phyloP scores from a whole-genome alignment of 2,113 vertebrate species.

The Bufo bufo region DNA sequence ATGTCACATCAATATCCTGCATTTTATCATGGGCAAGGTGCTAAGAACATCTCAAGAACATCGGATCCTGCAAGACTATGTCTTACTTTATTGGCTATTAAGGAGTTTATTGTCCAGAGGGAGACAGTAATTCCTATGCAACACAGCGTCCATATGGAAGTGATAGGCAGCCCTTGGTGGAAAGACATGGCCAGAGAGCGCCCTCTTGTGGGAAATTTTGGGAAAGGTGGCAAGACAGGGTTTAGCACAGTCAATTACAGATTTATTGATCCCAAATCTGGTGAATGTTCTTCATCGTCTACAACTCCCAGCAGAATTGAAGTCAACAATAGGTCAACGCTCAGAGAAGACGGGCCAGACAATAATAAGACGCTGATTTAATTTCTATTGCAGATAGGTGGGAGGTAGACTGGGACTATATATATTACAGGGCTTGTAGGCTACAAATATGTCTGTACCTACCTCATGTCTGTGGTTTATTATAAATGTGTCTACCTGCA shows the following conservation, averaged over 20 bases:
- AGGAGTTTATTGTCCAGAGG: neutral
- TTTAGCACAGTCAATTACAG: neutral
- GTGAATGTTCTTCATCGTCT: neutral
- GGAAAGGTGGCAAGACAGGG: neutral
- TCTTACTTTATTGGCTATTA: conserved; percentile 25
- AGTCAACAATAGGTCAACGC: no score
- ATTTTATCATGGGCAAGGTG: conserved; percentile 10
- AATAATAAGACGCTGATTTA: no score
- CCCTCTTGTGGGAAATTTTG: conserved; percentile 2
- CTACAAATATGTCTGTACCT: no score
- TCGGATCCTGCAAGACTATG: neutral
- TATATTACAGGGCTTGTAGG: no score
- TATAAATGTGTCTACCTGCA: no score
- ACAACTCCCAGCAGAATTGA: no score
- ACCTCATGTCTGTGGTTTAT: no score
- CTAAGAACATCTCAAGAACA: conserved; percentile 19
- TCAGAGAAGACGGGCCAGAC: no score
- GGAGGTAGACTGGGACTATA: no score
- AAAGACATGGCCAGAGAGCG: neutral
- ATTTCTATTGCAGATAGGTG: no score
- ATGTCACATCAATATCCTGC: neutral
- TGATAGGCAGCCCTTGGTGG: neutral
- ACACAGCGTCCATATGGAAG: neutral
- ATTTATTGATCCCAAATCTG: neutral
- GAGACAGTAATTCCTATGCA: neutral